Conservation (phyloP, 1,140 invertebrate species). For the Tetragonula clypearis region DNA sequence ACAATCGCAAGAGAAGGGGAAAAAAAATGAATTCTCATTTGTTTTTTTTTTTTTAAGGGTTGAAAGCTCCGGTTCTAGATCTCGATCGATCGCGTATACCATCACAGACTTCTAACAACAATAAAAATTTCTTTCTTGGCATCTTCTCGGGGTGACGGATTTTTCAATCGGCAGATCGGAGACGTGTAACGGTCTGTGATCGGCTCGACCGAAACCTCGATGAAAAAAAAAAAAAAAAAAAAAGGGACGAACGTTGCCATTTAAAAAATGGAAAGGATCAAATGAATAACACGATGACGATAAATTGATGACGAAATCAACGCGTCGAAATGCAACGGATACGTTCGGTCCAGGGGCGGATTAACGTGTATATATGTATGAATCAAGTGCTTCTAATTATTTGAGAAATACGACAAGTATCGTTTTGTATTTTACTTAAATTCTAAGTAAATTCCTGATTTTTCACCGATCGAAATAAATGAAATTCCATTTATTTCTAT, state of each 20-base stretch:
- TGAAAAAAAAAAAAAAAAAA: too few species aligned
- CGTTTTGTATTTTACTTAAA: constrained; percentile 59
- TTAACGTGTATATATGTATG: constrained; percentile 45
- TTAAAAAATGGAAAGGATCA: constrained; percentile 32
- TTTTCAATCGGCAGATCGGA: not conserved
- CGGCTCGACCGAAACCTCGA: constrained; percentile 58
- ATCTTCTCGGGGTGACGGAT: constrained; percentile 7
- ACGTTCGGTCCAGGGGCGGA: constrained; percentile 43
- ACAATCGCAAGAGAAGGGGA: not conserved
- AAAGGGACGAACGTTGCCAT: constrained; percentile 30
- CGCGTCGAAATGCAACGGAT: constrained; percentile 45
- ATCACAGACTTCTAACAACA: not conserved
- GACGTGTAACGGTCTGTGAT: constrained; percentile 8
- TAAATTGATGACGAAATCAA: constrained; percentile 32
- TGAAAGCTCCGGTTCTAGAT: not conserved
- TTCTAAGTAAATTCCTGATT: constrained; percentile 48
- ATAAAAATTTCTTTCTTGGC: not conserved
- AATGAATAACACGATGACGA: constrained; percentile 18
- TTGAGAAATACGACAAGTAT: constrained; percentile 24
- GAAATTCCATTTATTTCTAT: constrained; percentile 40
- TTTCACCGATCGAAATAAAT: constrained; percentile 32
- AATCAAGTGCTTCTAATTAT: constrained; percentile 39
- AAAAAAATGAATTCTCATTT: not conserved
- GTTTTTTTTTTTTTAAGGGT: not conserved
- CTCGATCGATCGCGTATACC: constrained; percentile 9